A percentile compares a stretch with the other conserved stretches of the same genome.
phyloP scores from a whole-genome alignment of 2,888 invertebrate species.

The Stratiomys singularior region DNA sequence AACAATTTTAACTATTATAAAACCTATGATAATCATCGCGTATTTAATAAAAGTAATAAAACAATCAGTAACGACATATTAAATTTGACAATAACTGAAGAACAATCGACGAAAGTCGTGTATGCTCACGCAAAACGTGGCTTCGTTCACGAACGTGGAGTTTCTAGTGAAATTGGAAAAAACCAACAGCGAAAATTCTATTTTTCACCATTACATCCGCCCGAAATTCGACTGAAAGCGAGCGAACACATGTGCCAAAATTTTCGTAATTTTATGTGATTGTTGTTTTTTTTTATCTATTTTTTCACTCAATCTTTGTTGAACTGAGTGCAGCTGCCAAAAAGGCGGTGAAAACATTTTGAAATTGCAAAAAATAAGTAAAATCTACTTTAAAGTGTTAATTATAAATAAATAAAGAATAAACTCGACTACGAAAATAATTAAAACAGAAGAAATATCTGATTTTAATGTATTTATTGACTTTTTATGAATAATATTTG shows the following conservation, averaged over 20 bases:
- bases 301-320: too few species aligned
- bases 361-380: neutral
- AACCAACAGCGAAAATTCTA: conserved; percentile 44
- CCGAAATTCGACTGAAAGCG: conserved; percentile 40
- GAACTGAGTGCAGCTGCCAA: too few species aligned
- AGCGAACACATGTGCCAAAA: neutral
- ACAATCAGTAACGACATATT: neutral
- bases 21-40: too few species aligned
- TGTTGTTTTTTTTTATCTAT: neutral
- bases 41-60: too few species aligned
- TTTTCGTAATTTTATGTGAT: neutral
- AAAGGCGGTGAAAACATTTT: too few species aligned
- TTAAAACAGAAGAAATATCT: too few species aligned
- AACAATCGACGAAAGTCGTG: too few species aligned
- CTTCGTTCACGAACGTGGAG: neutral
- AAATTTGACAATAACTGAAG: neutral
- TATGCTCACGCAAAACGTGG: too few species aligned
- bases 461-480: too few species aligned
- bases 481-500: too few species aligned
- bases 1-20: neutral
- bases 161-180: conserved; percentile 28
- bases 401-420: too few species aligned
- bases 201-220: conserved; percentile 45
- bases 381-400: neutral
- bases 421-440: too few species aligned